These are phyloP conservation scores for Scopus umbretta DNA, from an alignment of 2,113 vertebrate species.

Conservation along the genomic window DNA sequence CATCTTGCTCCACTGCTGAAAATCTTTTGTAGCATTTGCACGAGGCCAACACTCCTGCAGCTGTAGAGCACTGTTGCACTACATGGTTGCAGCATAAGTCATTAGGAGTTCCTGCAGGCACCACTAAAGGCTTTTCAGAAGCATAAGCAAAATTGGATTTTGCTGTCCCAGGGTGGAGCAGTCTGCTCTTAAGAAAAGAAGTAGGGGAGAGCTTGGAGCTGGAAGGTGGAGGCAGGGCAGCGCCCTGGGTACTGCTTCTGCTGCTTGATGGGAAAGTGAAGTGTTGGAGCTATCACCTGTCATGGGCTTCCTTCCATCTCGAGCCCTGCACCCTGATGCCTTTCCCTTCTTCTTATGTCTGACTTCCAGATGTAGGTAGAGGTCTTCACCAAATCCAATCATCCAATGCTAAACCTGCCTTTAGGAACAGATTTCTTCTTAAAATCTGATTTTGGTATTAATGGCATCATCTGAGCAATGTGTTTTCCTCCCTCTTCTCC, in stretches of 20 bases:
- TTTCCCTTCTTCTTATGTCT: not conserved
- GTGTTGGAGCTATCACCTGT: too few relatives aligned
- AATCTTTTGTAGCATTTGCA: not conserved
- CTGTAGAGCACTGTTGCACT: not conserved
- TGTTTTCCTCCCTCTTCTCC: not conserved
- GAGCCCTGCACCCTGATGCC: not conserved
- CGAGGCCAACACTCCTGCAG: not conserved
- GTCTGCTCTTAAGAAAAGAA: not conserved
- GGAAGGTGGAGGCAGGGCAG: not conserved
- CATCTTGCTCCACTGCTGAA: not conserved
- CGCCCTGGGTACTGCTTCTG: not conserved
- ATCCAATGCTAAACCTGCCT: not conserved
- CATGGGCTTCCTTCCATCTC: not conserved
- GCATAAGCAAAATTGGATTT: not conserved
- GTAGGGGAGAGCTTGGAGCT: not conserved
- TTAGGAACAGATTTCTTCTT: not conserved
- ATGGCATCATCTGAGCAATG: not conserved
- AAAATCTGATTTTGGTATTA: not conserved
- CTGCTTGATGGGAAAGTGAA: not conserved
- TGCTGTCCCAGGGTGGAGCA: not conserved
- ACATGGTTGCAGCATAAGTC: not conserved
- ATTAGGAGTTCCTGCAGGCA: not conserved
- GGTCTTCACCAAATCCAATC: not conserved
- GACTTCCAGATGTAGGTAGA: not conserved
- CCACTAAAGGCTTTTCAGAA: not conserved